These are phyloP conservation scores for Calameuta pallipes DNA, from an alignment of 2,888 invertebrate genomes.

Conservation along the genomic window DNA sequence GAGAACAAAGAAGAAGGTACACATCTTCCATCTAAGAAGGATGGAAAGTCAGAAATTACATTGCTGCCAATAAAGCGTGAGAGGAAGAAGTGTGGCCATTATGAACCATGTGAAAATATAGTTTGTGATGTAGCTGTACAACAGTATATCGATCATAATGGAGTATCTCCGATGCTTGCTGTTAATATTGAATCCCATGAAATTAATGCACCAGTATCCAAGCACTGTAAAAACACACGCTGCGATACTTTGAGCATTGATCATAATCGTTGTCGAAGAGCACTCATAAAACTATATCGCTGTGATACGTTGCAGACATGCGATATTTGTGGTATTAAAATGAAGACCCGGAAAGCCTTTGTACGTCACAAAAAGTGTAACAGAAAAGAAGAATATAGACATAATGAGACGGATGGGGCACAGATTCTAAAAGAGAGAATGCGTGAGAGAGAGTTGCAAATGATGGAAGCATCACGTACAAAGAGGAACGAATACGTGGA, in stretches of 20 bases:
- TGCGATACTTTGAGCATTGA: conserved; percentile 59
- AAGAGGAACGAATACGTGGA: conserved; percentile 52
- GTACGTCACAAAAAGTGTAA: conserved; percentile 53
- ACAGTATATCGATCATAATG: conserved; percentile 46
- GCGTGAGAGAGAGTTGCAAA: conserved; percentile 56
- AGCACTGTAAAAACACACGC: conserved; percentile 47
- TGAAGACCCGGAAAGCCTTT: conserved; percentile 49
- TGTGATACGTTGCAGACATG: conserved; percentile 44
- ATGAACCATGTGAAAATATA: conserved; percentile 56
- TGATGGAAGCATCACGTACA: conserved; percentile 45
- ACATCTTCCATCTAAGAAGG: conserved; percentile 55
- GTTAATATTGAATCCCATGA: conserved; percentile 49
- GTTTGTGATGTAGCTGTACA: conserved; percentile 55
- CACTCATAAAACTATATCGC: conserved; percentile 31
- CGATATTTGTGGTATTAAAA: conserved; percentile 51
- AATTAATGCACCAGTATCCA: conserved; percentile 52
- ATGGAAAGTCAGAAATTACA: conserved; percentile 56
- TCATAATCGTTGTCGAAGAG: conserved; percentile 56
- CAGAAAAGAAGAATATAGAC: conserved; percentile 48
- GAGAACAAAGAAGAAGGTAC: conserved; percentile 37
- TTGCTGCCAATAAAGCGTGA: conserved; percentile 48
- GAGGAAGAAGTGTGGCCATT: conserved; percentile 54
- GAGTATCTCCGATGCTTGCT: conserved; percentile 51
- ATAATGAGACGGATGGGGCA: conserved; percentile 48
- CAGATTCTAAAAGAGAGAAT: conserved; percentile 53